A percentile compares a stretch with the other conserved stretches of the same genome.
phyloP scores from a whole-genome alignment of 2,888 invertebrate species.

The Zonitis immaculata region DNA sequence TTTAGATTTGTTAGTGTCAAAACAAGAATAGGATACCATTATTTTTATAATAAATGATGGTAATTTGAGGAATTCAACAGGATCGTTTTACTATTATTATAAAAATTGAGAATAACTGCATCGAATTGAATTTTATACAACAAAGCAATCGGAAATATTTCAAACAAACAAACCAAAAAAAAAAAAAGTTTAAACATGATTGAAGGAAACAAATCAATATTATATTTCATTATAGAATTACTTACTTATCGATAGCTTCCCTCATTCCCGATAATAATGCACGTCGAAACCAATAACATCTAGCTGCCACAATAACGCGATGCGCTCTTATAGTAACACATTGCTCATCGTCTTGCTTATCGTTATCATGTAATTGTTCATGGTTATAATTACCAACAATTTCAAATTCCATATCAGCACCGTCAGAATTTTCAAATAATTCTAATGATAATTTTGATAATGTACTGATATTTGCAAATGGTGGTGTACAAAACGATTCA shows the following conservation, averaged over 20 bases:
- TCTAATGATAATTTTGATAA: conserved; percentile 57
- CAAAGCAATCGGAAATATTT: no score
- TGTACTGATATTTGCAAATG: conserved; percentile 53
- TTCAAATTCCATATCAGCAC: conserved; percentile 65
- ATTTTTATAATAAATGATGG: not conserved
- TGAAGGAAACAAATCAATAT: not conserved
- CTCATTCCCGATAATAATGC: conserved; percentile 67
- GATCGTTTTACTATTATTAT: no score
- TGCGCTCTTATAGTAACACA: conserved; percentile 54
- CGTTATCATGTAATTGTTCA: conserved; percentile 9
- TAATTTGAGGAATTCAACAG: not conserved
- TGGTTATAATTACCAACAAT: conserved; percentile 38
- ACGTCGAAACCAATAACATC: conserved; percentile 66
- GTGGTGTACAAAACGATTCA: conserved; percentile 59
- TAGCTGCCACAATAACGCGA: conserved; percentile 61
- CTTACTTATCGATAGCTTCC: conserved; percentile 63
- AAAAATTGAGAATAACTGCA: no score
- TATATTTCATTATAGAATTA: not conserved
- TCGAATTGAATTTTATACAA: no score
- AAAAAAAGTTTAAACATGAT: no score
- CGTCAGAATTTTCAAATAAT: conserved; percentile 52
- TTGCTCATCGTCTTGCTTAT: conserved; percentile 27
- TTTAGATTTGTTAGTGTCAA: not conserved
- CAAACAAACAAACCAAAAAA: no score
- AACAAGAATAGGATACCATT: not conserved